phyloP scores from a whole-genome alignment of 2,888 invertebrate genomes.

The Lepidocyrtoides sp. region DNA sequence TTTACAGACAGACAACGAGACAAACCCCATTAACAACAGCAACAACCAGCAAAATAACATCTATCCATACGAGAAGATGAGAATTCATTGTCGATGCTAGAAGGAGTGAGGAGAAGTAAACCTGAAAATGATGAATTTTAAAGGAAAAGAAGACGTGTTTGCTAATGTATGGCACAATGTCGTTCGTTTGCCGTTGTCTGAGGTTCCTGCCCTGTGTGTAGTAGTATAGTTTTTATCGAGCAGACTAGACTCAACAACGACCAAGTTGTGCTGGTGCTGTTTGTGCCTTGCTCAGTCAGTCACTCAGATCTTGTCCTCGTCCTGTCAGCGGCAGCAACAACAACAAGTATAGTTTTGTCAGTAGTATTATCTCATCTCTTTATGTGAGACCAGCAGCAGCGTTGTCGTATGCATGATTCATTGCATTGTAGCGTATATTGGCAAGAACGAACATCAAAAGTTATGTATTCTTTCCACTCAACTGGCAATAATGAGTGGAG shows the following conservation, averaged over 20 bases:
- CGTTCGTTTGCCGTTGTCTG: constrained; percentile 51
- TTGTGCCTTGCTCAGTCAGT: neutral
- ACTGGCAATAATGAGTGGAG: constrained; percentile 23
- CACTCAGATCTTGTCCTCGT: constrained; percentile 16
- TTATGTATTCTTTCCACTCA: neutral
- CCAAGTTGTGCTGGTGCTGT: constrained; percentile 8
- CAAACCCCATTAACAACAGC: constrained; percentile 31
- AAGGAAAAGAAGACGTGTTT: constrained; percentile 25
- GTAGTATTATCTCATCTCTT: neutral
- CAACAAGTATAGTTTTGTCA: neutral
- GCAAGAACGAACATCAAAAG: neutral
- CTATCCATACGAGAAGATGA: neutral
- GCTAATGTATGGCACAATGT: constrained; percentile 36
- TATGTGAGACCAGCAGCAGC: neutral
- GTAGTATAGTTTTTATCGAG: constrained; percentile 19
- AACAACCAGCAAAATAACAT: constrained; percentile 29
- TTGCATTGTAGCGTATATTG: neutral
- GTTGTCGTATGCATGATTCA: neutral
- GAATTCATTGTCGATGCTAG: neutral
- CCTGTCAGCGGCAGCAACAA: constrained; percentile 11
- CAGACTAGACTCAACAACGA: constrained; percentile 19
- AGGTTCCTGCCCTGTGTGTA: neutral
- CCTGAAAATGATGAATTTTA: constrained; percentile 46
- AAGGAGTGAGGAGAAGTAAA: constrained; percentile 30
- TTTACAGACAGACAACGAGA: constrained; percentile 13